Evolutionary conservation across 2,888 invertebrate species (phyloP).

Genomic region (Hypselothyrea guttata): DNA sequence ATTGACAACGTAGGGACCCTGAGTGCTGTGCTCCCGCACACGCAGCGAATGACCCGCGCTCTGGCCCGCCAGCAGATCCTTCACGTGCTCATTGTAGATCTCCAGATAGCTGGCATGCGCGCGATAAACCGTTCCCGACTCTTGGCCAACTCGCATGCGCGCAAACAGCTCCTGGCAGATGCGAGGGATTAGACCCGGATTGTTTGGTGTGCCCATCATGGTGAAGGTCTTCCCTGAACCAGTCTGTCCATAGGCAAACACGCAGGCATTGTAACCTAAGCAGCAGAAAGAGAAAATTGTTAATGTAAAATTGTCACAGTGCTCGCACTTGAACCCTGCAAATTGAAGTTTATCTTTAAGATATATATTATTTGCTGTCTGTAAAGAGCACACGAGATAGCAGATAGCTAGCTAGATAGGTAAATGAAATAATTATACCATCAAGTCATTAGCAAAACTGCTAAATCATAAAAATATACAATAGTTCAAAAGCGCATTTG

Average conservation of each 20-base stretch:
- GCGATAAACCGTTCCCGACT: slow-evolving; percentile 91
- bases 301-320: neutral
- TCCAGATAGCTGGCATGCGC: slow-evolving; percentile 94
- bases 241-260: slow-evolving; percentile 95
- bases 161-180: slow-evolving; percentile 93
- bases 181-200: slow-evolving; percentile 92
- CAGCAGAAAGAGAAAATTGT: slow-evolving; percentile 13
- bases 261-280: slow-evolving; percentile 90
- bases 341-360: too few relatives aligned
- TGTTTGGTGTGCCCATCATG: slow-evolving; percentile 92
- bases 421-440: too few relatives aligned
- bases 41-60: slow-evolving; percentile 87
- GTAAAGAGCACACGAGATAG: too few relatives aligned
- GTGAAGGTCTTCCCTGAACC: slow-evolving; percentile 96
- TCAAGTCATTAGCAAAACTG: too few relatives aligned
- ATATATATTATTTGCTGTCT: too few relatives aligned
- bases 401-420: too few relatives aligned
- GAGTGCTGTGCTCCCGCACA: slow-evolving; percentile 90
- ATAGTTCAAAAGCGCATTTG: too few relatives aligned
- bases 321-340: too few relatives aligned
- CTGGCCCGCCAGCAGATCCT: slow-evolving; percentile 86
- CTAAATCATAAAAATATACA: too few relatives aligned
- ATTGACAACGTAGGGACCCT: slow-evolving; percentile 93
- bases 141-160: slow-evolving; percentile 91
- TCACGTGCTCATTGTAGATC: slow-evolving; percentile 92